A percentile compares a stretch with the other conserved stretches of the same genome.
Conservation (phyloP, 2,888 invertebrate species). For the Epinotia nisella region DNA sequence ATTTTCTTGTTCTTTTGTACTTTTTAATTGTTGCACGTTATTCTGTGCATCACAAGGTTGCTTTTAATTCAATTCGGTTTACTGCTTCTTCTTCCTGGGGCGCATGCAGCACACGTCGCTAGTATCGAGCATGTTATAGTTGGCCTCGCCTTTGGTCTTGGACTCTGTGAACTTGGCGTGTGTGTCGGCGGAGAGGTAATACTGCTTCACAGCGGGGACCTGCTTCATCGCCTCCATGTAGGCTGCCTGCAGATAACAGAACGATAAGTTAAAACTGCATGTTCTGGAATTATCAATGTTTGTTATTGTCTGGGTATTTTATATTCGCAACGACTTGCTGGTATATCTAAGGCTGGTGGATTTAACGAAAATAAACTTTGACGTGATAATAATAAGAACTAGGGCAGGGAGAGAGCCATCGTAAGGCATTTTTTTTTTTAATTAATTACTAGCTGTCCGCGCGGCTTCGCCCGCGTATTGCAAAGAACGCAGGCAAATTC, state of each 20-base stretch:
- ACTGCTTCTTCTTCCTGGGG: constrained; percentile 80
- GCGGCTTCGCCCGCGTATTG: no score
- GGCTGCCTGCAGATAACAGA: constrained; percentile 56
- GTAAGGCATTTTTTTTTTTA: not conserved
- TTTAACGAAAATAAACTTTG: no score
- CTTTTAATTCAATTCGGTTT: constrained; percentile 47
- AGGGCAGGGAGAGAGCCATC: not conserved
- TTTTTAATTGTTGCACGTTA: not conserved
- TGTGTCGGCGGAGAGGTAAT: constrained; percentile 87
- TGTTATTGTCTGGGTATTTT: not conserved
- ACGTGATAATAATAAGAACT: no score
- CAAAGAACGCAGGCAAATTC: no score
- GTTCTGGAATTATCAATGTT: not conserved
- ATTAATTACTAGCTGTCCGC: no score
- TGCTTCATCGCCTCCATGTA: constrained; percentile 90
- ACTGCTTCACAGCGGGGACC: constrained; percentile 88
- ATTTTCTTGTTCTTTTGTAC: not conserved
- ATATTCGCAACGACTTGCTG: not conserved
- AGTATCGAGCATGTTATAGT: constrained; percentile 87
- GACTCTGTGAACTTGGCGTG: constrained; percentile 90
- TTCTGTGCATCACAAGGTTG: not conserved
- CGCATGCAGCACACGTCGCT: constrained; percentile 78
- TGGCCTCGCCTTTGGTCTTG: constrained; percentile 86
- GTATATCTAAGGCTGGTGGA: not conserved
- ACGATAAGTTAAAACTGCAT: not conserved